phyloP scores from a whole-genome alignment of 2,888 invertebrate species.

The Megaustenia siamemsis region DNA sequence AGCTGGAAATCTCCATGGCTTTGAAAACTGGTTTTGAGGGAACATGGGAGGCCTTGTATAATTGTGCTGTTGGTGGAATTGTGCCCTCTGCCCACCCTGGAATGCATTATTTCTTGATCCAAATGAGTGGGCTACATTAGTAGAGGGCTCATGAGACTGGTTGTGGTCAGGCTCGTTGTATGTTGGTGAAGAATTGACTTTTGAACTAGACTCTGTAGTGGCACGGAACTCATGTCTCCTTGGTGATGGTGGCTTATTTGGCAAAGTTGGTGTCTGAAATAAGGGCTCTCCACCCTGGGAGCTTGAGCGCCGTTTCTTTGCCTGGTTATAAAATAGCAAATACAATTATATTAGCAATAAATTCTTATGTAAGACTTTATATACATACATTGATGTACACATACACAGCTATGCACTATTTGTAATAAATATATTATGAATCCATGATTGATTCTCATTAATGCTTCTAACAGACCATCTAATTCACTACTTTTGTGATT shows the following conservation, averaged over 20 bases:
- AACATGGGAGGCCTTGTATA: conserved; percentile 16
- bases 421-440: too few relatives aligned
- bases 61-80: background rate
- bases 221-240: background rate
- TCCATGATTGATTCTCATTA: too few relatives aligned
- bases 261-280: background rate
- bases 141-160: background rate
- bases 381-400: too few relatives aligned
- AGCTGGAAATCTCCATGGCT: conserved; percentile 8
- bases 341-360: too few relatives aligned
- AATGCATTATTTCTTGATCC: background rate
- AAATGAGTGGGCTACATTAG: background rate
- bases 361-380: too few relatives aligned
- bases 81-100: background rate
- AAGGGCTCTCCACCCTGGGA: conserved; percentile 38
- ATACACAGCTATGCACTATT: too few relatives aligned
- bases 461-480: too few relatives aligned
- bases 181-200: background rate
- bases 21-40: background rate
- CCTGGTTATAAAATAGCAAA: conserved; percentile 4
- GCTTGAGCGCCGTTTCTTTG: conserved; percentile 52
- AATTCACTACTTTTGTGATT: too few relatives aligned
- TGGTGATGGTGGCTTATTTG: background rate
- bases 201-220: background rate
- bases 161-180: background rate